phyloP scores from a whole-genome alignment of 2,113 vertebrate species.

The Upupa epops region DNA sequence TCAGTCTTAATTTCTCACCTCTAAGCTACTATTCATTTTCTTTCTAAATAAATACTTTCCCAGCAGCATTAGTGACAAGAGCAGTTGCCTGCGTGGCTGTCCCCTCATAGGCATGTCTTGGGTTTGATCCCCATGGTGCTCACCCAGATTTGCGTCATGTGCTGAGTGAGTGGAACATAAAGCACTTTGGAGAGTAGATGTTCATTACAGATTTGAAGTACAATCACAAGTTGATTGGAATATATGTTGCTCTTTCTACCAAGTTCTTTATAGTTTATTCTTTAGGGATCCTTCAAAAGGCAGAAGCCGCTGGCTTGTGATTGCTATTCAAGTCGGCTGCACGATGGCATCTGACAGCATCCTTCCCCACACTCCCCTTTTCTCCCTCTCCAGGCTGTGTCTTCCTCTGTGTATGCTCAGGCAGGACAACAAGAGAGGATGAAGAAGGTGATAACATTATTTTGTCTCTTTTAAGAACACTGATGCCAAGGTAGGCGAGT shows the following conservation, averaged over 20 bases:
- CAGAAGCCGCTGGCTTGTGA: neutral
- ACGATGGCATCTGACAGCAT: neutral
- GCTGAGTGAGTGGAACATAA: neutral
- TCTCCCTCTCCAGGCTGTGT: neutral
- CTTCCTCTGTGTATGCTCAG: neutral
- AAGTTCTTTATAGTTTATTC: neutral
- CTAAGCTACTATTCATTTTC: neutral
- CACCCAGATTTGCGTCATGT: neutral
- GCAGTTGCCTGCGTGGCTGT: neutral
- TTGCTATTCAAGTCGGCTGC: neutral
- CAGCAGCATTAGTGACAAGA: neutral
- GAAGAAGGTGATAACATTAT: neutral
- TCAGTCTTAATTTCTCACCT: constrained; percentile 10
- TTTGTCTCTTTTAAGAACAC: neutral
- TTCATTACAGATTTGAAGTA: neutral
- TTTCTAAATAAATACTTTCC: neutral
- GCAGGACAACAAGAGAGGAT: neutral
- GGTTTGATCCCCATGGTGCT: neutral
- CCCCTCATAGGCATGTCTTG: neutral
- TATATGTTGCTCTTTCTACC: neutral
- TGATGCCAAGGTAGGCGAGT: neutral
- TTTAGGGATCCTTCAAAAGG: neutral
- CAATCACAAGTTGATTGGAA: neutral
- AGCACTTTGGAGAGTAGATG: neutral
- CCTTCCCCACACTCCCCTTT: neutral